Base-by-base conservation (phyloP, 1,140 invertebrate species). In the Drosophila quadrilineata region DNA sequence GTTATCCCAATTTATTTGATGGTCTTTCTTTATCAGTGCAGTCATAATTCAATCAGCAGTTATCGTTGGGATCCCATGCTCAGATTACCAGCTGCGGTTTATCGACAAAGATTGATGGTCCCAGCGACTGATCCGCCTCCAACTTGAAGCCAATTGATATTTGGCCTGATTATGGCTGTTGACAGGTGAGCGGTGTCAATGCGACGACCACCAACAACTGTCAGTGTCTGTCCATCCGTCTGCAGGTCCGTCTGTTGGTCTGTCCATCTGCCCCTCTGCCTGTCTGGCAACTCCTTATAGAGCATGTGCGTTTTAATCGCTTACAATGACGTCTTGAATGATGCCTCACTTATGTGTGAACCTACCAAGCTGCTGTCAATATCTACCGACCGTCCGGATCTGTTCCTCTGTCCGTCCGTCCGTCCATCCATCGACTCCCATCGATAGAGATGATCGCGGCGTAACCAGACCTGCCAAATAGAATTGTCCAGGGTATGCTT, bases 271-370 rank as follows among this genome's bases (percentile, higher is more conserved):
- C n/a, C n/a, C n/a, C n/a, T n/a, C n/a, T n/a, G n/a, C n/a, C n/a
- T n/a, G n/a, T n/a, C n/a, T n/a, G n/a, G 68, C 46, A 53, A 62
- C 73, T 77, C 70, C 75, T 77, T 79, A 77, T 77, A 70, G 62
- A 70, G 58, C 53, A 54, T 63, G 60, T 54, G 66, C 17, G 24
- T 84, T 84, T 84, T 85, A 82, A 82, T 82, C 76, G 76, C 64
- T 73, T 60, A 45, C 77, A 84, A 77, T 82, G 76, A 82, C 77
- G 79, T 77, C 69, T 76, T 54, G 64, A 84, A 77, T 82, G 76
- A 82, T 84, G 77, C 77, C 77, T 84, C 77, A 84, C 77, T 84
- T 84, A 84, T 84, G 77, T 84, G 77, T 84, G 77, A 84, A 84
- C 79, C 77, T 84, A 84, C 77, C 77, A 66, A 74, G 69, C 65